Base-by-base conservation (phyloP, 2,888 invertebrate genomes). In the Buathra laborator region DNA sequence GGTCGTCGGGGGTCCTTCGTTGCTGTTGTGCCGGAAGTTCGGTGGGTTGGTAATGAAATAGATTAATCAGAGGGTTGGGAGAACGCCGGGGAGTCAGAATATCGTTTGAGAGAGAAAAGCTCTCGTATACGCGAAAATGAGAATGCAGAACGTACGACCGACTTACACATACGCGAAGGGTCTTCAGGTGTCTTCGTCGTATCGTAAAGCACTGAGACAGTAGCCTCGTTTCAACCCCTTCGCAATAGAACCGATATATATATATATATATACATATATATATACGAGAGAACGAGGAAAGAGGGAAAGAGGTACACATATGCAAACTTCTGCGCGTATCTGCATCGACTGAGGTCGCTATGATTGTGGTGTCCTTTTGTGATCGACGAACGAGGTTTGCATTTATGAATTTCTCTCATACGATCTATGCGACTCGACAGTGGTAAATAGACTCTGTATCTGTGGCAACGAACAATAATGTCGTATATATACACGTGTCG, bases 31-130 rank as follows among this genome's bases (percentile, higher is more conserved):
- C 71, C 59, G 67, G 51, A 70, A 64, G 70, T 85, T 32, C 70
- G 75, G 62, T 82, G 84, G 68, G 75, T 66, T 67, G 86, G 86
- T 89, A 88, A 90, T 90, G 88, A 90, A 89, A 89, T 84, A 86
- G 89, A 89, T 90, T 90, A 89, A 90, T 89, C 89, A 88, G 86
- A 81, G 72, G 79, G 70, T 66, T 56, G 24, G 53, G 24, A 64
- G 46, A 43, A 12, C 37, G 6, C 9, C 37, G 37, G 9, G 9
- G 5, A 72, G 43, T 14, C 29, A 43, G 37, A 32, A 24, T 4
- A 48, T 29, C 29, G 29, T 6, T 3, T 10, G 70, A 62, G 32
- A 29, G 70, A 70, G 53, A 68, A n/a, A 32, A 19, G 64, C 14
- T 0, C n/a, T n/a, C n/a, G 48, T 48, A n/a, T 12, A 48, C 0